A percentile compares a stretch with the other conserved stretches of the same genome.
These are phyloP conservation scores for Irena cyanogastra DNA, from an alignment of 2,113 vertebrate species.

Conservation along the genomic window DNA sequence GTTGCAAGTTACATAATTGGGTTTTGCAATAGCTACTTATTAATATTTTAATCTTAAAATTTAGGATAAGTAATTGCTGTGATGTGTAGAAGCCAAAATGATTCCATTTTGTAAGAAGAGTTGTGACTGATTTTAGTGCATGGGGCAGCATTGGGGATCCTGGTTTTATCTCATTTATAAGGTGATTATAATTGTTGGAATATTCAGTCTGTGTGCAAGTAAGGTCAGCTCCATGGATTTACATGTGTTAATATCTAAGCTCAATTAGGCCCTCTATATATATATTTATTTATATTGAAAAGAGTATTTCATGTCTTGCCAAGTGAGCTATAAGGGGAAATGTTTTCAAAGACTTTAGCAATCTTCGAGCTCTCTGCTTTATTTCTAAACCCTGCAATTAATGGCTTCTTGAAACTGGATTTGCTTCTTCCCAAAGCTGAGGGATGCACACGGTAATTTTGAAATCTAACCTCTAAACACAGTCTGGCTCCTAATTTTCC, in stretches of 20 bases:
- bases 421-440: slow-evolving; percentile 7
- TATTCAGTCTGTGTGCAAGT: neutral
- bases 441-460: neutral
- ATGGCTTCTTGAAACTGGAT: slow-evolving; percentile 42
- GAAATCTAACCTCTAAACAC: neutral
- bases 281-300: neutral
- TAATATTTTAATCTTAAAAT: neutral
- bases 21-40: neutral
- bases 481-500: neutral
- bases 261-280: neutral
- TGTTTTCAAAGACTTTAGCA: neutral
- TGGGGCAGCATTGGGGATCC: neutral
- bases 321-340: neutral
- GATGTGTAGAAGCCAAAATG: neutral
- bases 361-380: neutral
- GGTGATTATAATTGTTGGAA: neutral
- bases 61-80: neutral
- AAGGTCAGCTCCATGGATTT: neutral
- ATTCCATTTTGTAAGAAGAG: neutral
- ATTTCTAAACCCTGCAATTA: slow-evolving; percentile 43
- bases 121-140: neutral
- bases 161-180: neutral
- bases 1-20: neutral
- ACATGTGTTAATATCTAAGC: neutral
- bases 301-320: neutral